Evolutionary conservation across 2,888 invertebrate species (phyloP), one percentile per base, ranked within the genome.

Genomic region (Lordiphosa andalusiaca): DNA sequence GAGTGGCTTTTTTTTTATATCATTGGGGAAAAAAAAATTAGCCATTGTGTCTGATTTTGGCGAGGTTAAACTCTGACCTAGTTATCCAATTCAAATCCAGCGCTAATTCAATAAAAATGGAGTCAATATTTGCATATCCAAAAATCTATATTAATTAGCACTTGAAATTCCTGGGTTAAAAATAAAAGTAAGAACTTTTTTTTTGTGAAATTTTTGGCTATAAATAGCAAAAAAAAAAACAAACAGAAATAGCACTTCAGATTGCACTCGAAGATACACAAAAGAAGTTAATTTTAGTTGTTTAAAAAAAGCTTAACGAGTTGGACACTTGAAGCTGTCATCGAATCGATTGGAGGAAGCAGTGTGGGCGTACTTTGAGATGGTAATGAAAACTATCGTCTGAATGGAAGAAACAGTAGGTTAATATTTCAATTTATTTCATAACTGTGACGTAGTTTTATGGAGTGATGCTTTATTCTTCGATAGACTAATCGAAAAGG

Each of bases 21-120:
- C 56, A 60, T 46, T 50, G 13, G 16, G 10, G 39, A 2, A n/a
- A 21, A 25, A 38, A 16, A 39, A 38, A 54, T 54, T 46, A 25
- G 41, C 16, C 35, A 42, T 19, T 36, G 19, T 54, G 16, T 37
- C 30, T 38, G 25, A 37, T 44, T 12, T 41, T 19, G 44, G 41
- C 74, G 68, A 72, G 72, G 72, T 39, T 71, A 74, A 67, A 67
- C 72, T 72, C 59, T 72, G 72, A 71, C 72, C 71, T 46, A 72
- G 74, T 74, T 72, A 67, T 74, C 50, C 55, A 64, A 67, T 67
- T 64, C 42, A 56, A 56, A 59, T 58, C 53, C 53, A 51, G 54
- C 59, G 46, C 46, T 52, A 66, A 73, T 73, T 73, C 61, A 69
- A 64, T 36, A 48, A 48, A 51, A 49, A 53, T 67, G 71, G 41